These are phyloP conservation scores for Thecophora atra DNA, from an alignment of 2,888 invertebrate genomes.

Conservation along the genomic window DNA sequence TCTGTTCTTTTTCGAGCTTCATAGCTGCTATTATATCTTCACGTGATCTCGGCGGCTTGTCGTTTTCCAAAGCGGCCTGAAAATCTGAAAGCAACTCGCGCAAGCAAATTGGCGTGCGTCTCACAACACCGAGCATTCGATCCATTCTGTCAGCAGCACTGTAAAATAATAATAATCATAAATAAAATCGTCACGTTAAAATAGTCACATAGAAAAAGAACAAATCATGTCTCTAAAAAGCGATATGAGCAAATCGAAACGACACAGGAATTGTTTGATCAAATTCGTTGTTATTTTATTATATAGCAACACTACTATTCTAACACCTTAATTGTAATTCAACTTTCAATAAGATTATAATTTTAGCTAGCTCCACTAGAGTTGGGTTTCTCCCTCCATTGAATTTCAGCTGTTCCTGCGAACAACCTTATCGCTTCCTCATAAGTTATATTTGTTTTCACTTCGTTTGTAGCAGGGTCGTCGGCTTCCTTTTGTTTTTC, in stretches of 20 bases:
- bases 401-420: constrained; percentile 42
- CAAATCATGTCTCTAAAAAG: not conserved
- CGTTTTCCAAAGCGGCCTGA: constrained; percentile 41
- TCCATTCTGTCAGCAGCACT: constrained; percentile 52
- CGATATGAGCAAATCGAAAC: not conserved
- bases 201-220: not conserved
- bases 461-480: constrained; percentile 35
- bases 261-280: constrained; percentile 13
- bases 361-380: not conserved
- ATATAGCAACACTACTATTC: not conserved
- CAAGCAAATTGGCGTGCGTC: constrained; percentile 49
- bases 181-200: not conserved
- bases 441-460: constrained; percentile 56
- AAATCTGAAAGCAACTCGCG: constrained; percentile 51
- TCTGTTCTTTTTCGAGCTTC: constrained; percentile 39
- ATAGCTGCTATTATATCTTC: constrained; percentile 45
- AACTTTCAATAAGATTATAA: not conserved
- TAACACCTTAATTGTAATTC: not conserved
- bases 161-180: not conserved
- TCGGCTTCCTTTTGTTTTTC: constrained; percentile 14
- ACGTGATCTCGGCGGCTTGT: constrained; percentile 43
- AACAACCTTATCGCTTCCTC: constrained; percentile 60
- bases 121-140: constrained; percentile 47
- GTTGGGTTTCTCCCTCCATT: constrained; percentile 36
- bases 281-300: constrained; percentile 3